phyloP scores from a whole-genome alignment of 2,797 vertebrate genomes.

The Cossypha caffra region DNA sequence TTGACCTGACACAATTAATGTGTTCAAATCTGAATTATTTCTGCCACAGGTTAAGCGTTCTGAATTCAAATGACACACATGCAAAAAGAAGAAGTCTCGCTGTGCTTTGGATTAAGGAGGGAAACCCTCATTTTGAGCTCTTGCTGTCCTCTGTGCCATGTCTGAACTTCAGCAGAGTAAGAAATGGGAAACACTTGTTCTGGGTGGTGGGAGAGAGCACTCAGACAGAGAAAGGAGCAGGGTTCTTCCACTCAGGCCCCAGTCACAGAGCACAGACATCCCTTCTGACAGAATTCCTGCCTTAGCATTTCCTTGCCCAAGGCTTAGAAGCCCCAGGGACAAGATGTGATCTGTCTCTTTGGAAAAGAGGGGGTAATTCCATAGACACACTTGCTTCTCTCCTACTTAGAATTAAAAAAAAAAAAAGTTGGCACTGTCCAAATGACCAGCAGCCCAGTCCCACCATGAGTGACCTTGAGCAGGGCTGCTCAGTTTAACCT shows the following conservation, averaged over 20 bases:
- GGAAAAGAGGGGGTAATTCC: not conserved
- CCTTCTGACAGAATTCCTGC: not conserved
- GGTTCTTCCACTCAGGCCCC: not conserved
- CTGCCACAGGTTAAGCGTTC: not conserved
- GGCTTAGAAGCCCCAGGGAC: not conserved
- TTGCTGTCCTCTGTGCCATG: not conserved
- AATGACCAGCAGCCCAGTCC: not conserved
- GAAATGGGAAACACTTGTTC: not conserved
- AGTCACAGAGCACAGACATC: not conserved
- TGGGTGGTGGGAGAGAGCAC: not conserved
- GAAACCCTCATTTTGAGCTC: not conserved
- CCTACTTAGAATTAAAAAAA: not conserved
- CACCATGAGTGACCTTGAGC: not conserved
- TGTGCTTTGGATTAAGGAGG: not conserved
- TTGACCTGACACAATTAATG: not conserved
- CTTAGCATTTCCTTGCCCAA: not conserved
- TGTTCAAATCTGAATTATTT: not conserved
- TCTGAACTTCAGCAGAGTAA: not conserved
- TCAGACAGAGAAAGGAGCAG: not conserved
- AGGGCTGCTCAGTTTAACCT: not conserved
- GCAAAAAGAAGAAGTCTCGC: not conserved
- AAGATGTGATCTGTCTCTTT: not conserved
- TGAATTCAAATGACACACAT: not conserved
- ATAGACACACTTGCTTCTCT: not conserved
- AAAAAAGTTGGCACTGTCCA: not conserved